Conservation (phyloP, 1,140 invertebrate species). For the Akabosia matsudoensis region DNA sequence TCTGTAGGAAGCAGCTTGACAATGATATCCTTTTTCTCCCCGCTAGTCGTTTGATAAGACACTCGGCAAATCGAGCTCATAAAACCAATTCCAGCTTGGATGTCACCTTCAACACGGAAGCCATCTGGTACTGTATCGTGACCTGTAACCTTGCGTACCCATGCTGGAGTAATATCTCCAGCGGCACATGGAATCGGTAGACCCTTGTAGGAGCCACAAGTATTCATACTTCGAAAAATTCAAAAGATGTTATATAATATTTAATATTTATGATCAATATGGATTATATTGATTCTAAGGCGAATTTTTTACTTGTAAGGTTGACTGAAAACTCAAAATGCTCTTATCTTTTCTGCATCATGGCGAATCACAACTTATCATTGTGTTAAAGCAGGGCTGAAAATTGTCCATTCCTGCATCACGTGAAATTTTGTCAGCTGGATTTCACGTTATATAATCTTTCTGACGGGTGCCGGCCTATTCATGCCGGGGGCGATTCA, state of each 20-base stretch:
- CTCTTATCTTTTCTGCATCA: too few relatives aligned
- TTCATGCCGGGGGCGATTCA: too few relatives aligned
- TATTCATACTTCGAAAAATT: neutral
- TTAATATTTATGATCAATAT: neutral
- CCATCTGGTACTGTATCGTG: neutral
- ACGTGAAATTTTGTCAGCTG: too few relatives aligned
- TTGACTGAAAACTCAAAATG: neutral
- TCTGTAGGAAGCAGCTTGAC: slow-evolving; percentile 38
- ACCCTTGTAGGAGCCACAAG: neutral
- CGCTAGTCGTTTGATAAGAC: slow-evolving; percentile 14
- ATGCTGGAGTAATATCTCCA: slow-evolving; percentile 27
- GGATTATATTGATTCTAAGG: neutral
- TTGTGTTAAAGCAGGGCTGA: too few relatives aligned
- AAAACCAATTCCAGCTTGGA: slow-evolving; percentile 30
- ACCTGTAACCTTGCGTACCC: slow-evolving; percentile 11
- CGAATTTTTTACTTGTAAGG: too few relatives aligned
- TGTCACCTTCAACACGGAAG: slow-evolving; percentile 20
- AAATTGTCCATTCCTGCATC: too few relatives aligned
- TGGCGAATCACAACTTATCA: too few relatives aligned
- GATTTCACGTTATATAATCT: too few relatives aligned
- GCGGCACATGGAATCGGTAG: neutral
- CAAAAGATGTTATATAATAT: neutral
- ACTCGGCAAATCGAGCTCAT: slow-evolving; percentile 30
- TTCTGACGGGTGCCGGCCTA: too few relatives aligned
- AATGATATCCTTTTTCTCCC: slow-evolving; percentile 16